Evolutionary conservation across 2,888 invertebrate species (phyloP).

Genomic region (Caenorhabditis drosophilae): DNA sequence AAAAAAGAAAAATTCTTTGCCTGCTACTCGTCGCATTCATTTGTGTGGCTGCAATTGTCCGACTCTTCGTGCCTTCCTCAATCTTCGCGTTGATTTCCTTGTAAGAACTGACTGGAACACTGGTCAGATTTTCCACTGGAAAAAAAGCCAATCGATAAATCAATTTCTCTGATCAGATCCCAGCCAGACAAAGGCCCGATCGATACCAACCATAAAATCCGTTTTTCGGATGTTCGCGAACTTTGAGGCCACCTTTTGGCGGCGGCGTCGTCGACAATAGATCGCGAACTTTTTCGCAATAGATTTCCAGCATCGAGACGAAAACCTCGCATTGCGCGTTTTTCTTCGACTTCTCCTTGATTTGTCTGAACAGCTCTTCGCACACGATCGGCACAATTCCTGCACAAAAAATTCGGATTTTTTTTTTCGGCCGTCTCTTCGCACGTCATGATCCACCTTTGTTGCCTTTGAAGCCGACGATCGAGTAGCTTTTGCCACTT

Average conservation of each 20-base stretch:
- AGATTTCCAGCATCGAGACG: conserved; percentile 75
- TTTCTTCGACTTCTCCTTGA: conserved; percentile 70
- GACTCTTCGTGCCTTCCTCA: conserved; percentile 73
- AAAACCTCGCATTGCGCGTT: conserved; percentile 71
- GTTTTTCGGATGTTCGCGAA: conserved; percentile 74
- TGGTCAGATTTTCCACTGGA: conserved; percentile 73
- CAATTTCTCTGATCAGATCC: conserved; percentile 3
- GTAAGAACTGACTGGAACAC: conserved; percentile 60
- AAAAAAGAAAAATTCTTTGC: too few species aligned
- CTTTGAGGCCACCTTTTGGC: conserved; percentile 72
- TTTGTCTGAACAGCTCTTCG: conserved; percentile 73
- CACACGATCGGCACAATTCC: conserved; percentile 74
- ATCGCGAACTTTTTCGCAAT: conserved; percentile 72
- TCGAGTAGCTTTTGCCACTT: conserved; percentile 75
- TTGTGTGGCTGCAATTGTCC: conserved; percentile 74
- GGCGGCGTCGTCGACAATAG: conserved; percentile 56
- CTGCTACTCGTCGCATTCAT: conserved; percentile 74
- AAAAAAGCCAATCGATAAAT: neutral
- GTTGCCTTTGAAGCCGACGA: conserved; percentile 74
- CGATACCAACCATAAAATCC: conserved; percentile 73
- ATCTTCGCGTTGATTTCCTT: conserved; percentile 73
- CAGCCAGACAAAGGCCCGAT: too few species aligned
- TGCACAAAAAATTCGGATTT: too few species aligned
- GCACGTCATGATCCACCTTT: too few species aligned
- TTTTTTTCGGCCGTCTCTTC: too few species aligned